Conservation (phyloP, 1,140 invertebrate genomes). For the Macrotrachela quadricornifera region DNA sequence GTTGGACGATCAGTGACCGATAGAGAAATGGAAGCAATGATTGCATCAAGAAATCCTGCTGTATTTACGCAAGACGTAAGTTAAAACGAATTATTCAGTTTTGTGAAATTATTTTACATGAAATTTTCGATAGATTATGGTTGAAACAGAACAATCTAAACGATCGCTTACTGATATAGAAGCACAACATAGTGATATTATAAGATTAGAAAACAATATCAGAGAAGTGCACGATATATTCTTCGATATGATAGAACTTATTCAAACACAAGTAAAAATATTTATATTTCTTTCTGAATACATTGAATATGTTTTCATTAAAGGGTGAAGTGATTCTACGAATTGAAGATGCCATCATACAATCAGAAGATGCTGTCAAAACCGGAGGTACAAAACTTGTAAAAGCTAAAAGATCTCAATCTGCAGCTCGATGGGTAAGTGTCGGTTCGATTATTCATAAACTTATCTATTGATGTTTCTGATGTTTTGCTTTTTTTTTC, state of each 20-base stretch:
- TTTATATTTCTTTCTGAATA: background rate
- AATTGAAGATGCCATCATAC: slow-evolving; percentile 98
- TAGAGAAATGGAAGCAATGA: slow-evolving; percentile 90
- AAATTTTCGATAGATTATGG: slow-evolving; percentile 52
- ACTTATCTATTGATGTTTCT: no score
- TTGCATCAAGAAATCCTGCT: slow-evolving; percentile 85
- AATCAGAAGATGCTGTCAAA: slow-evolving; percentile 96
- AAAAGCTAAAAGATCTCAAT: slow-evolving; percentile 98
- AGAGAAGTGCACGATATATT: slow-evolving; percentile 95
- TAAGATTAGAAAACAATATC: slow-evolving; percentile 92
- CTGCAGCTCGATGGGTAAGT: slow-evolving; percentile 95
- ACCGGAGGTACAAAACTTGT: slow-evolving; percentile 97
- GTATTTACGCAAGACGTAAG: slow-evolving; percentile 90
- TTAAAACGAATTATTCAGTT: slow-evolving; percentile 12
- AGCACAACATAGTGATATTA: slow-evolving; percentile 87
- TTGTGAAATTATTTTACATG: background rate
- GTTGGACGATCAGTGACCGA: slow-evolving; percentile 77
- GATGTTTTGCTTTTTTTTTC: no score
- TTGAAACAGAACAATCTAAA: slow-evolving; percentile 94
- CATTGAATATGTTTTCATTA: background rate
- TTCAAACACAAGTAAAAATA: slow-evolving; percentile 36
- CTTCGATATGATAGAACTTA: slow-evolving; percentile 49
- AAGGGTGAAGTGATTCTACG: slow-evolving; percentile 99
- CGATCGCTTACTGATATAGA: slow-evolving; percentile 92
- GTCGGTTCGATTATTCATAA: no score